Evolutionary conservation across 2,888 invertebrate genomes (phyloP).

Genomic region (Drosophila formosana): DNA sequence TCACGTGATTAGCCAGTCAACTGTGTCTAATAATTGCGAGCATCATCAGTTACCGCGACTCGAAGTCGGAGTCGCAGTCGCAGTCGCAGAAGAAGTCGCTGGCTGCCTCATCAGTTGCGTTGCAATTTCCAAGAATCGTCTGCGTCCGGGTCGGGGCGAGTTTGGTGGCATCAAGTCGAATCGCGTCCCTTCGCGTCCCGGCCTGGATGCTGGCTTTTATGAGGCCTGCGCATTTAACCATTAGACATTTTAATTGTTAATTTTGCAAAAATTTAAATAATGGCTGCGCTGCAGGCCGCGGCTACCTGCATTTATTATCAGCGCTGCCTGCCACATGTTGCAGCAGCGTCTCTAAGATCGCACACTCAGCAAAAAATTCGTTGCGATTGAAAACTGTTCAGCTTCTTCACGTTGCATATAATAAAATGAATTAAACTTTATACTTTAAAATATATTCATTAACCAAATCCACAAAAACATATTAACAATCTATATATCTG

Average conservation of each 20-base stretch:
- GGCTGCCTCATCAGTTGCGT: constrained; percentile 27
- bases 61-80: not conserved
- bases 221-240: constrained; percentile 63
- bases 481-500: too few relatives aligned
- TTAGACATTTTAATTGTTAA: constrained; percentile 79
- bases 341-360: constrained; percentile 13
- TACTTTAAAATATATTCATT: too few relatives aligned
- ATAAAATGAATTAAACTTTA: too few relatives aligned
- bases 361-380: not conserved
- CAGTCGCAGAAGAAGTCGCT: not conserved
- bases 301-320: constrained; percentile 77
- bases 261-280: constrained; percentile 77
- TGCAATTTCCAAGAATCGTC: constrained; percentile 58
- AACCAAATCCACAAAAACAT: too few relatives aligned
- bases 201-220: constrained; percentile 46
- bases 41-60: constrained; percentile 49
- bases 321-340: constrained; percentile 29
- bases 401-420: too few relatives aligned
- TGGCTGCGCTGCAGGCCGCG: constrained; percentile 70
- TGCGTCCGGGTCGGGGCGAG: too few relatives aligned
- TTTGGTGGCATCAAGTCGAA: not conserved
- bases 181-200: not conserved
- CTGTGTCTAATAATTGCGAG: constrained; percentile 58
- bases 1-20: constrained; percentile 45
- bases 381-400: not conserved